phyloP scores from a whole-genome alignment of 1,140 invertebrate species.

The Chionoecetes opilio region DNA sequence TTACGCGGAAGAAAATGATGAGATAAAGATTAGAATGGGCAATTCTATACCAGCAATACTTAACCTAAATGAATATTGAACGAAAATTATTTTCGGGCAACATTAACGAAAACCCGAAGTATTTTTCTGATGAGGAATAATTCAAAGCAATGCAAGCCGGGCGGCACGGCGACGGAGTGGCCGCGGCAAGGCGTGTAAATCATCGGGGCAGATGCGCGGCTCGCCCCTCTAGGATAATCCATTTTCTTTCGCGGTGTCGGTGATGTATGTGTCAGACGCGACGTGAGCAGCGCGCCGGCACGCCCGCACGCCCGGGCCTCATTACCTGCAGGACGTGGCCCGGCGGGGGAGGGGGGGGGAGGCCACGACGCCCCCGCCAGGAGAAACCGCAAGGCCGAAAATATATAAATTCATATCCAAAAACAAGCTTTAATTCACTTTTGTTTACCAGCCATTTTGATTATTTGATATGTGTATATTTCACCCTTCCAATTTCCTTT shows the following conservation, averaged over 20 bases:
- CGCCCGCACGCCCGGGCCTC: not conserved
- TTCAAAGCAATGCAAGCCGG: not conserved
- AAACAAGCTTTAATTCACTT: not conserved
- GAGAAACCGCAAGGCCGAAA: not conserved
- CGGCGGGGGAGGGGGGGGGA: not conserved
- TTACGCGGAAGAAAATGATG: not conserved
- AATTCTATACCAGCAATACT: conserved; percentile 14
- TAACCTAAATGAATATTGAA: not conserved
- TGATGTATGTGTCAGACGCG: conserved; percentile 6
- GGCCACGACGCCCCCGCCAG: not conserved
- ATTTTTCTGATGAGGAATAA: not conserved
- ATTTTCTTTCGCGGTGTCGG: conserved; percentile 27
- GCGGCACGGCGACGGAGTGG: not conserved
- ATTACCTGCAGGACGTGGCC: not conserved
- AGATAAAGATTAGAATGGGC: not conserved
- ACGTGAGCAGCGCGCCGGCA: not conserved
- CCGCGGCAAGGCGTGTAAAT: not conserved
- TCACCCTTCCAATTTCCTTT: conserved; percentile 20
- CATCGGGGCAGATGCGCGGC: not conserved
- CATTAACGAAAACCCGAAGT: not conserved
- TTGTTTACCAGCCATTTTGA: not conserved
- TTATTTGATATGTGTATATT: conserved; percentile 22
- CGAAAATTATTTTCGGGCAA: not conserved
- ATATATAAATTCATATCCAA: conserved; percentile 22
- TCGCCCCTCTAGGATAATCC: not conserved